Evolutionary conservation across 1,140 invertebrate genomes (phyloP), one percentile per base, ranked within the genome.

Genomic region (Ceratina calcarata): DNA sequence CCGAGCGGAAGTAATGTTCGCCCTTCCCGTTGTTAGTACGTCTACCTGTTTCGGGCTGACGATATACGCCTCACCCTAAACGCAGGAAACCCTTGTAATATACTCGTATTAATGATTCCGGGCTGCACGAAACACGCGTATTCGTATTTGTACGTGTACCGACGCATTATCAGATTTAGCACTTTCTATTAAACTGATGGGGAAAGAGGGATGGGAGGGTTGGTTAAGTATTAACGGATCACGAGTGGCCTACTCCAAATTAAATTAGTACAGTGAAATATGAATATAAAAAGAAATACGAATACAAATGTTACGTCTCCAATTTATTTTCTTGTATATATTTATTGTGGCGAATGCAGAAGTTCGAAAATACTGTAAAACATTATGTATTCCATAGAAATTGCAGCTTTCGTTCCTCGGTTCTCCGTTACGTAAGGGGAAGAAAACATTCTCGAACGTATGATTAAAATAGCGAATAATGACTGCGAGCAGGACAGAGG

Each of bases 1-100:
- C 68, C 70, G 71, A 86, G 86, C 88, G 89, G 87, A 91, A 89
- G 88, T 91, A 83, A 84, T 82, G 82, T 89, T 90, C 88, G 74
- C 86, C 81, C 83, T 78, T 53, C 7, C 12, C 71, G 15, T 57
- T 71, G 70, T 55, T 65, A 58, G 57, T 58, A 32, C 55, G 24
- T 51, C 15, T 78, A 78, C 75, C 75, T 79, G 55, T 60, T 53
- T 57, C 72, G 53, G 37, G 15, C 55, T 24, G n/a, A 61, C 66
- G 45, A 69, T 74, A 65, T 32, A n/a, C 49, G 51, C 12, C 58
- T 32, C 53, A 66, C 77, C 77, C 70, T 37, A 66, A 69, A 71
- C 2, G 51, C 51, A 65, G 69, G 24, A 78, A 77, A 66, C 68
- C 69, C 64, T 60, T 16, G 20, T 66, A 71, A 71, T 71, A 58